Evolutionary conservation across 2,888 invertebrate species (phyloP).

Genomic region (Oligia strigilis): DNA sequence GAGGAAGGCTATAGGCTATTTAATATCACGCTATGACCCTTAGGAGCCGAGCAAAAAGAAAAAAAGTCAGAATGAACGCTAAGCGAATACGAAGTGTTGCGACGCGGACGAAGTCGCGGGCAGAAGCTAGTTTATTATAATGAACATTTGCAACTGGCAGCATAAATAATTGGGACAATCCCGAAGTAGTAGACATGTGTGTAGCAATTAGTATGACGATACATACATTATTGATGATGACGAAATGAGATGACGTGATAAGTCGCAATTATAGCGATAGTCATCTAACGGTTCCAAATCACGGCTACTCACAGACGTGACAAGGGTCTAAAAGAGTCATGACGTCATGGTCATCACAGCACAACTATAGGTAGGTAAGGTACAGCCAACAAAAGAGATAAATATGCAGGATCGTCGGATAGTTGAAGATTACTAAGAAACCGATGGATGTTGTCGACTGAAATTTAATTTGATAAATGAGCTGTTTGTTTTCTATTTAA

Average conservation of each 20-base stretch:
- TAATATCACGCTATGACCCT: too few species aligned
- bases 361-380: background rate
- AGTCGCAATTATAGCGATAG: slow-evolving; percentile 4
- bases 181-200: background rate
- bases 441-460: too few species aligned
- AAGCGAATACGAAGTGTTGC: too few species aligned
- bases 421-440: too few species aligned
- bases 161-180: slow-evolving; percentile 9
- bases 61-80: too few species aligned
- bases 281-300: slow-evolving; percentile 15
- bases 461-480: too few species aligned
- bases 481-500: too few species aligned
- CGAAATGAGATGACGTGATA: slow-evolving; percentile 31
- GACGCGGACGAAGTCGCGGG: too few species aligned
- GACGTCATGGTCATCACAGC: slow-evolving; percentile 14
- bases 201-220: background rate
- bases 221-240: slow-evolving; percentile 23
- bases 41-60: too few species aligned
- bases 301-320: slow-evolving; percentile 19
- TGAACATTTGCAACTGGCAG: background rate
- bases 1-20: too few species aligned
- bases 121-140: background rate
- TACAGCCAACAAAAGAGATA: too few species aligned
- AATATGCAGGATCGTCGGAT: too few species aligned
- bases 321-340: slow-evolving; percentile 22